Conservation (phyloP, 2,888 invertebrate species). For the Ormyrus rosae region DNA sequence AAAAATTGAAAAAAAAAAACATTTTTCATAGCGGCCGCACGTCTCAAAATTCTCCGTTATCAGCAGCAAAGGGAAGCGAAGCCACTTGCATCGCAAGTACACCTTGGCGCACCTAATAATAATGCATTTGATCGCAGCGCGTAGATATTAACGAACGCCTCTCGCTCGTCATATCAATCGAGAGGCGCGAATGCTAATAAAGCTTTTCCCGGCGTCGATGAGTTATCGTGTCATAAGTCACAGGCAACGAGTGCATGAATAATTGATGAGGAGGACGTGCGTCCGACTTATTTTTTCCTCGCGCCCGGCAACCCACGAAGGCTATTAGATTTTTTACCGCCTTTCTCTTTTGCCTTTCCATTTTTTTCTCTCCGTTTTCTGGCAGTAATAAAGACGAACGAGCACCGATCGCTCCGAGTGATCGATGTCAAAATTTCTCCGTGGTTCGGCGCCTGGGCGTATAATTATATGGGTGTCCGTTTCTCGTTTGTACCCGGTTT, state of each 20-base stretch:
- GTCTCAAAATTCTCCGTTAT: neutral
- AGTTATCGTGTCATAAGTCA: neutral
- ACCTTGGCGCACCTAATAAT: neutral
- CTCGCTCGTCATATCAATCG: too few relatives aligned
- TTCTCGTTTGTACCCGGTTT: too few relatives aligned
- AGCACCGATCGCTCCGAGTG: neutral
- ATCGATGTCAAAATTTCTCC: conserved; percentile 24
- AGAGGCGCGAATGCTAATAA: too few relatives aligned
- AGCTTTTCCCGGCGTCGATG: too few relatives aligned
- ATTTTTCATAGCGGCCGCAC: too few relatives aligned
- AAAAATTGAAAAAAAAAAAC: too few relatives aligned
- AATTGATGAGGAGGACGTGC: conserved; percentile 13
- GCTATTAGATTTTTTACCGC: conserved; percentile 4
- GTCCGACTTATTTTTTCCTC: neutral
- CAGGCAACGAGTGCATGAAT: conserved; percentile 14
- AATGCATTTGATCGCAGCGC: neutral
- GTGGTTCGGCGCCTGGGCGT: neutral
- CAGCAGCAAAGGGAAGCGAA: neutral
- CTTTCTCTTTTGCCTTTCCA: conserved; percentile 18
- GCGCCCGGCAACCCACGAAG: neutral
- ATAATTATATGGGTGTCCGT: conserved; percentile 1
- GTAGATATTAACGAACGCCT: neutral
- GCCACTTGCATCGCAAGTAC: neutral
- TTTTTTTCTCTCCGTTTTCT: neutral
- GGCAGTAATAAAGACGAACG: neutral